phyloP scores from a whole-genome alignment of 2,113 vertebrate genomes.

The Athene noctua region DNA sequence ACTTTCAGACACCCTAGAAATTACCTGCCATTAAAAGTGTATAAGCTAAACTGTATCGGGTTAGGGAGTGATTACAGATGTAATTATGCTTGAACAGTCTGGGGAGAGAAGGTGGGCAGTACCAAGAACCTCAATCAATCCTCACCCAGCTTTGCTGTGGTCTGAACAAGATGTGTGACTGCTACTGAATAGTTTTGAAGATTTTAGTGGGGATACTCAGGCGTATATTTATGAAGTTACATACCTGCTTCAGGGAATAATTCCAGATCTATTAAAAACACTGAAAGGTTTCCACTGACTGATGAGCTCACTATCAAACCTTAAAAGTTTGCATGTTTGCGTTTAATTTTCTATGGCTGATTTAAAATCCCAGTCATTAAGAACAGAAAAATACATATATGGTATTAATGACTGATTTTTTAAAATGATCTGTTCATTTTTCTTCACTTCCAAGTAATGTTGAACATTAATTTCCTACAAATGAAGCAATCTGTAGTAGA shows the following conservation, averaged over 20 bases:
- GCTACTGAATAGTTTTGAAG: not conserved
- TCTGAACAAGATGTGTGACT: not conserved
- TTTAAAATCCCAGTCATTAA: not conserved
- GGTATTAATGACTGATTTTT: not conserved
- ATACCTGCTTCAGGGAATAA: not conserved
- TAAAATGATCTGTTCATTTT: not conserved
- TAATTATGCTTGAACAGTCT: not conserved
- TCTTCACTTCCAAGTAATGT: conserved; percentile 32
- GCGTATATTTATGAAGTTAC: not conserved
- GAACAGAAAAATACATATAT: not conserved
- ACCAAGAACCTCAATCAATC: not conserved
- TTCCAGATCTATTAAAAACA: not conserved
- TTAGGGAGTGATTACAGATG: not conserved
- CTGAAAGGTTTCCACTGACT: not conserved
- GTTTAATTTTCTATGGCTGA: not conserved
- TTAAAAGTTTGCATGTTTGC: not conserved
- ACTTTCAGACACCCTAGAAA: not conserved
- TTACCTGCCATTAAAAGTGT: not conserved
- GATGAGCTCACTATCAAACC: not conserved
- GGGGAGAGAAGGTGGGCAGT: not conserved
- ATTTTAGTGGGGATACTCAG: not conserved
- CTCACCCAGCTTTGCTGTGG: not conserved
- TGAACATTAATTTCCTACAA: conserved; percentile 33
- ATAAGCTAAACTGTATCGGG: not conserved
- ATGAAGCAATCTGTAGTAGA: conserved; percentile 22